Conservation (phyloP, 2,113 vertebrate genomes). For the Poeciliopsis turrubarensis region DNA sequence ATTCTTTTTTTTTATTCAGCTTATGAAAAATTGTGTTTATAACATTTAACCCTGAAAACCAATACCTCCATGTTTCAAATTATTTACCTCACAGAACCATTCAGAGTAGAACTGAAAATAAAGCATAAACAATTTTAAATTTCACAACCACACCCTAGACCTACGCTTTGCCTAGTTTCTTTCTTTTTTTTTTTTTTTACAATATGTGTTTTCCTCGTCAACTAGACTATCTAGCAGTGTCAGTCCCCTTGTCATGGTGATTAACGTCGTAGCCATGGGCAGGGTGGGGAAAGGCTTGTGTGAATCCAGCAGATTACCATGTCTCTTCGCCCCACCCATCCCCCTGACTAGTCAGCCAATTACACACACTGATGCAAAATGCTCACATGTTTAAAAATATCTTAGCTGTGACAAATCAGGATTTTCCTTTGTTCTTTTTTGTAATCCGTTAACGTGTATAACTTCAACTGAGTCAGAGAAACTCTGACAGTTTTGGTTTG, state of each 20-base stretch:
- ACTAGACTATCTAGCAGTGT: slow-evolving; percentile 63
- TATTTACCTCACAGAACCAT: too few relatives aligned
- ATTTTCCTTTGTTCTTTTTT: neutral
- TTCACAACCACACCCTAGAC: neutral
- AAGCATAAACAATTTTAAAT: too few relatives aligned
- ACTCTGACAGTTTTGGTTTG: neutral
- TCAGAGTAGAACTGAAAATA: too few relatives aligned
- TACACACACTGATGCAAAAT: slow-evolving; percentile 2
- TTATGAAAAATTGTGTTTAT: neutral
- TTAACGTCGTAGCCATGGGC: slow-evolving; percentile 69
- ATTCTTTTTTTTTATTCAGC: neutral
- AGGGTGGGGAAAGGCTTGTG: slow-evolving; percentile 76
- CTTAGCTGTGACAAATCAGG: neutral
- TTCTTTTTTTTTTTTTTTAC: slow-evolving; percentile 8
- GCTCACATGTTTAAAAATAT: slow-evolving; percentile 6
- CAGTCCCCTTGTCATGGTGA: slow-evolving; percentile 66
- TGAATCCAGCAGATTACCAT: slow-evolving; percentile 80
- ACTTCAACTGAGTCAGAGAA: neutral
- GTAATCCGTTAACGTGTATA: neutral
- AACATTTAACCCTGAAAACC: neutral
- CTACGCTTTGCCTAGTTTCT: neutral
- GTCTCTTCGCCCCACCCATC: slow-evolving; percentile 72
- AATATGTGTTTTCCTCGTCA: slow-evolving; percentile 24
- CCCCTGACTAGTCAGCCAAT: slow-evolving; percentile 23
- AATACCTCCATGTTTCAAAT: neutral